These are phyloP conservation scores for Lemur catta DNA, from an alignment of 2,797 vertebrate species.

Conservation along the genomic window DNA sequence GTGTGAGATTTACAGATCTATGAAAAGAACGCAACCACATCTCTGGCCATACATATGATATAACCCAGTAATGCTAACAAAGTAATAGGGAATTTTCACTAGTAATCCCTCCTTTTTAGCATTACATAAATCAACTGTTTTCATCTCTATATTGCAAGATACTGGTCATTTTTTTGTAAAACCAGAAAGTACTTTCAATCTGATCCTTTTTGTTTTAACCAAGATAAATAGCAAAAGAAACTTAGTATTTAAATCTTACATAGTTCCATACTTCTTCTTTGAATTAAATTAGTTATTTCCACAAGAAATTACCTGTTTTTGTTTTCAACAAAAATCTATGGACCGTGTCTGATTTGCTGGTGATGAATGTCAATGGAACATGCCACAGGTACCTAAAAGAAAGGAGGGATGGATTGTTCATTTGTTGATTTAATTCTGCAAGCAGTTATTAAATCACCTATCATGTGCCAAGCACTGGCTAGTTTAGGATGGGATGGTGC, in stretches of 20 bases:
- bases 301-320: slow-evolving; percentile 86
- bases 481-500: background rate
- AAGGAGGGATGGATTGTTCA: background rate
- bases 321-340: slow-evolving; percentile 90
- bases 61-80: fast-evolving
- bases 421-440: background rate
- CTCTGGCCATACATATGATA: background rate
- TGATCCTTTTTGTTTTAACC: background rate
- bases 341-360: slow-evolving; percentile 87
- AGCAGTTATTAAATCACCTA: background rate
- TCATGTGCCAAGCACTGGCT: background rate
- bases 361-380: slow-evolving; percentile 92
- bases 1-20: background rate
- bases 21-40: background rate
- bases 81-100: background rate
- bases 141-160: slow-evolving; percentile 21
- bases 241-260: background rate
- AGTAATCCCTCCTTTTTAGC: background rate
- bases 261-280: background rate
- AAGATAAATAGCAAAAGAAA: slow-evolving; percentile 17
- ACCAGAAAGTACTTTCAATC: background rate
- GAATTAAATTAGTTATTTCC: background rate
- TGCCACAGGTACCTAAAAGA: slow-evolving; percentile 90
- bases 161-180: background rate
- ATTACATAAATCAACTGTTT: background rate